phyloP scores from a whole-genome alignment of 2,797 vertebrate genomes.

The Telmatherina bonti region DNA sequence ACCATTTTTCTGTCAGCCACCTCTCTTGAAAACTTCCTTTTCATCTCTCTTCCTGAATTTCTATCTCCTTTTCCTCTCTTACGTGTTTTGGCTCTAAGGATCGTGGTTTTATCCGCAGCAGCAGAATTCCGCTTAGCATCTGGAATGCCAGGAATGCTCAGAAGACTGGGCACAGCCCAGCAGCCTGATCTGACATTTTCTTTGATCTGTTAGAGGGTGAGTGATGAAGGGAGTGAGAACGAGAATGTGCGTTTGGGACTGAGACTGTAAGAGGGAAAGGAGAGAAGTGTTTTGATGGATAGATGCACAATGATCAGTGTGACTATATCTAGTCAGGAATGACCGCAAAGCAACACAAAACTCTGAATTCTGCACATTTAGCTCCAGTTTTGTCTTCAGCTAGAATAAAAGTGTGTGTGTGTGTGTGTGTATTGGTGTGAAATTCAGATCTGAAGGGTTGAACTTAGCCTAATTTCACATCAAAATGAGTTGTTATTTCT shows the following conservation, averaged over 20 bases:
- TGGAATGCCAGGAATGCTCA: slow-evolving; percentile 69
- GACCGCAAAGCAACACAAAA: slow-evolving; percentile 47
- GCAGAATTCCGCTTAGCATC: slow-evolving; percentile 57
- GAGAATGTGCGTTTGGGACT: background rate
- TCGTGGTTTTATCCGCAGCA: slow-evolving; percentile 44
- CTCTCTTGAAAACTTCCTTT: slow-evolving; percentile 26
- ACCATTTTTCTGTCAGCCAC: slow-evolving; percentile 30
- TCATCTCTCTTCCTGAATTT: slow-evolving; percentile 35
- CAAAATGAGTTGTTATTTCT: slow-evolving; percentile 58
- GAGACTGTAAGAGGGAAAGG: slow-evolving; percentile 18
- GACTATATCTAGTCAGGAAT: slow-evolving; percentile 33
- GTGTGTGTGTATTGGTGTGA: slow-evolving; percentile 17
- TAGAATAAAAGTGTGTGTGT: slow-evolving; percentile 20
- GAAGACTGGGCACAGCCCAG: slow-evolving; percentile 34
- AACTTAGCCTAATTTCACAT: slow-evolving; percentile 57
- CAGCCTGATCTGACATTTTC: slow-evolving; percentile 45
- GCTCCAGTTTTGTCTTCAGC: slow-evolving; percentile 32
- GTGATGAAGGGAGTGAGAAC: slow-evolving; percentile 25
- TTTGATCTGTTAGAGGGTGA: slow-evolving; percentile 57
- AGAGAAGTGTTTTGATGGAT: slow-evolving; percentile 13
- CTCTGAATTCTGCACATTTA: slow-evolving; percentile 32
- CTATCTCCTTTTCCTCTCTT: slow-evolving; percentile 36
- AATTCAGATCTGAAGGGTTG: slow-evolving; percentile 38
- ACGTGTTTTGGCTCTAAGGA: slow-evolving; percentile 23
- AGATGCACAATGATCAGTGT: slow-evolving; percentile 14